Conservation (phyloP, 2,888 invertebrate genomes). For the Pasiphila rectangulata region DNA sequence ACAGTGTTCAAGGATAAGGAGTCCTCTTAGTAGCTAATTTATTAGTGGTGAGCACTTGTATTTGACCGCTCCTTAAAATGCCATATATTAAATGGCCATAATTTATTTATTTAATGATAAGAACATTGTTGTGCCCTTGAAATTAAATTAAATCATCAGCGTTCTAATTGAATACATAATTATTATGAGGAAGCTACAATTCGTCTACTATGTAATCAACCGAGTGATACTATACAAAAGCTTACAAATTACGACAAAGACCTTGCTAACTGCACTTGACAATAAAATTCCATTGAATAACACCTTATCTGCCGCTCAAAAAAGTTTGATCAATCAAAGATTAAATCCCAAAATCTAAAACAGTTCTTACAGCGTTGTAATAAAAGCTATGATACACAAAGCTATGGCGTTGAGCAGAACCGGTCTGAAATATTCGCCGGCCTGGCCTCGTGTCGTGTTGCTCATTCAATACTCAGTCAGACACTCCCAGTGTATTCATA, state of each 20-base stretch:
- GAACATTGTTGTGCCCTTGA: too few species aligned
- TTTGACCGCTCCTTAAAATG: too few species aligned
- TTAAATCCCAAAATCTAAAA: conserved; percentile 25
- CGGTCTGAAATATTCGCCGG: conserved; percentile 38
- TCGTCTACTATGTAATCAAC: too few species aligned
- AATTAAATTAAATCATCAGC: too few species aligned
- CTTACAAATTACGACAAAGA: conserved; percentile 20
- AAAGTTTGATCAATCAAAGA: conserved; percentile 40
- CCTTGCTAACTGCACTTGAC: conserved; percentile 16
- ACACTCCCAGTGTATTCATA: conserved; percentile 29
- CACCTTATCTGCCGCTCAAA: conserved; percentile 41
- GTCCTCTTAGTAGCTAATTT: too few species aligned
- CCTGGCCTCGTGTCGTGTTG: conserved; percentile 38
- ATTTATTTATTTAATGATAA: too few species aligned
- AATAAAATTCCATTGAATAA: conserved; percentile 33
- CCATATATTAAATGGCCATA: too few species aligned
- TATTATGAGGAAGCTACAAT: too few species aligned
- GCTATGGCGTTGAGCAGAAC: conserved; percentile 21
- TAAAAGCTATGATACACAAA: conserved; percentile 25
- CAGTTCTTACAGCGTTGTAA: conserved; percentile 11
- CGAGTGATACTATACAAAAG: neutral
- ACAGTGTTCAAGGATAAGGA: too few species aligned
- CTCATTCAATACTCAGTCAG: conserved; percentile 33
- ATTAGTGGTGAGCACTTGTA: too few species aligned
- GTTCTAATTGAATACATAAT: too few species aligned